Evolutionary conservation across 2,888 invertebrate species (phyloP), one percentile per base, ranked within the genome.

Genomic region (Dasypolia templi): DNA sequence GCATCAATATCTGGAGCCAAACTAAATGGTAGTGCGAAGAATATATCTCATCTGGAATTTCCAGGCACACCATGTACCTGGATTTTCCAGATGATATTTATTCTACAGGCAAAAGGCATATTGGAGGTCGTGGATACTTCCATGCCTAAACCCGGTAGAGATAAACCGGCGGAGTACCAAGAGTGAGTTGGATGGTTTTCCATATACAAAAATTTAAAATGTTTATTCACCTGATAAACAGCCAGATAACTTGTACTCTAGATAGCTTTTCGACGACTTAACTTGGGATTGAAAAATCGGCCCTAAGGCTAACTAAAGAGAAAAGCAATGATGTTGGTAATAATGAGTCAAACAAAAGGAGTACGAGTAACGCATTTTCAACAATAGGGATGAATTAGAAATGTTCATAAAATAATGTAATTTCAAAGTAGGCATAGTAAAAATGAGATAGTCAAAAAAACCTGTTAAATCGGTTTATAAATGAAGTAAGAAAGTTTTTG

Each of bases 261-360:
- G n/a, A n/a, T n/a, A n/a, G n/a, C n/a, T n/a, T n/a, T n/a, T n/a
- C n/a, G n/a, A n/a, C n/a, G n/a, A n/a, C n/a, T n/a, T n/a, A n/a
- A n/a, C n/a, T n/a, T n/a, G n/a, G n/a, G n/a, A n/a, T n/a, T 56
- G n/a, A n/a, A 66, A 66, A 44, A 66, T 66, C 29, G 66, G 32
- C 63, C 55, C 63, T 63, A 63, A 46, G 63, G 46, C 7, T 49
- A 49, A 63, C 32, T 32, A 63, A 63, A 63, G 46, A 63, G 19
- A 63, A 63, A 63, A 63, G 29, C 63, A 63, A 29, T 32, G 63
- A 46, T 49, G 46, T 49, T 63, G 11, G 29, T 63, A 32, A 63
- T n/a, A 46, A 49, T 49, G 49, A 49, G 19, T 49, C 49, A 49
- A 49, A 49, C 22, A 49, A 49, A 49, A 49, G 9, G n/a, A n/a